Evolutionary conservation across 64 coral and sea anemone species (phyloP), one percentile per base, ranked within the genome.

Genomic region (Catalaphyllia jardinei): DNA sequence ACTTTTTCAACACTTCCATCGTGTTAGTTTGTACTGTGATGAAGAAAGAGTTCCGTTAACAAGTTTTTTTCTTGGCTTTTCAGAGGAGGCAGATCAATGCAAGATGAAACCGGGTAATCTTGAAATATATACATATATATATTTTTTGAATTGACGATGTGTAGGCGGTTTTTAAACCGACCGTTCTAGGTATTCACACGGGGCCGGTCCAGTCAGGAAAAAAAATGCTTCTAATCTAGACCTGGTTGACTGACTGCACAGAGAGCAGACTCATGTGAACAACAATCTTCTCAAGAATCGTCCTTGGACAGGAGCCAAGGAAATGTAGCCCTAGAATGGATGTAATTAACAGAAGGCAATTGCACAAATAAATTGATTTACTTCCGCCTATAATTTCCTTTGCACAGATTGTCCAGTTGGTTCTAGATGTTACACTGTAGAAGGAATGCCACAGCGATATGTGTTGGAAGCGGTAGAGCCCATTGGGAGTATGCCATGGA

Each of bases 381-480:
- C 29, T 27, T 25, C 9, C 11, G 22, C 22, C 0, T 69, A 69
- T 19, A 65, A 7, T 19, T 65, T 65, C 1, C 42, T 75, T 75
- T 75, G 10, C 33, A 6, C 38, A 75, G 74, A 77, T 42, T 77
- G 74, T 49, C 74, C 74, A 77, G 74, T 77, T 14, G 74, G 74
- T 77, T 49, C 19, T 19, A 77, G 14, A 50, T 77, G 74, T 50
- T 77, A 77, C 33, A 77, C 10, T 18, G 22, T 50, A 50, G 22
- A 77, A 50, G 74, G 38, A 77, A 8, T 15, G 20, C 74, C 74
- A n/a, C 16, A 11, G 16, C 74, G 49, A n/a, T 77, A 77, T 24
- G 74, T 77, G 74, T 77, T 77, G 33, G 31, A 77, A 77, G 74
- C 38, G 38, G 74, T 35, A 77, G 35, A 77, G 2, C 49, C 49